Evolutionary conservation across 2,113 vertebrate species (phyloP), one percentile per base, ranked within the genome.

Genomic region (Nycticryphes semicollaris): DNA sequence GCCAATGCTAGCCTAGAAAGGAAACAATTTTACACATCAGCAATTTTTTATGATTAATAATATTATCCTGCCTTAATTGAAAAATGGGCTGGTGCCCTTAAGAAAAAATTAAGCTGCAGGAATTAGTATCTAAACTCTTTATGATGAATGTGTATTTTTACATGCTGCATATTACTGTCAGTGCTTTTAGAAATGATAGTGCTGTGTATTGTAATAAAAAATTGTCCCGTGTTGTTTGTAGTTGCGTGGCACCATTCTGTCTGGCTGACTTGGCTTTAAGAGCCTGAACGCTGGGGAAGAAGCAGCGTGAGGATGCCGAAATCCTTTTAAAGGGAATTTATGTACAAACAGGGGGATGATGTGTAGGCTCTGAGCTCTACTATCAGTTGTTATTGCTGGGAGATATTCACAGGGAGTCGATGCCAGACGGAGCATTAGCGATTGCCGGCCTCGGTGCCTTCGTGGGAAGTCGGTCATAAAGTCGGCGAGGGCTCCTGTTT

Each of bases 11-110:
- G 88, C 86, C 86, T 89, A 91, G 94, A 89, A 96, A 97, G 96
- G 94, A 97, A 98, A 96, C 81, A 81, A 96, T 97, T 98, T 98
- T 97, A 96, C 95, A 97, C 95, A 95, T 96, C 96, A 97, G 94
- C 96, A 96, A 53, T 95, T 97, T 97, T 89, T 94, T 88, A 83
- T 94, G 89, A 96, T 96, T 96, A 97, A 95, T 94, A 96, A 88
- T 93, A 90, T 95, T 95, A 95, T 95, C 82, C 93, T 94, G 78
- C 96, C 95, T 96, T 98, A 97, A 97, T 97, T 97, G 97, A 98
- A 97, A 98, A 97, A 96, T 96, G 92, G 89, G 90, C 79, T 78
- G 78, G 76, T 93, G 78, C 93, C 78, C 88, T 97, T 92, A 96
- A 93, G 94, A 98, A 97, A 97, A 96, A 97, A 96, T 94, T 91